Base-by-base conservation (phyloP, 2,888 invertebrate species). In the Macaria liturata region DNA sequence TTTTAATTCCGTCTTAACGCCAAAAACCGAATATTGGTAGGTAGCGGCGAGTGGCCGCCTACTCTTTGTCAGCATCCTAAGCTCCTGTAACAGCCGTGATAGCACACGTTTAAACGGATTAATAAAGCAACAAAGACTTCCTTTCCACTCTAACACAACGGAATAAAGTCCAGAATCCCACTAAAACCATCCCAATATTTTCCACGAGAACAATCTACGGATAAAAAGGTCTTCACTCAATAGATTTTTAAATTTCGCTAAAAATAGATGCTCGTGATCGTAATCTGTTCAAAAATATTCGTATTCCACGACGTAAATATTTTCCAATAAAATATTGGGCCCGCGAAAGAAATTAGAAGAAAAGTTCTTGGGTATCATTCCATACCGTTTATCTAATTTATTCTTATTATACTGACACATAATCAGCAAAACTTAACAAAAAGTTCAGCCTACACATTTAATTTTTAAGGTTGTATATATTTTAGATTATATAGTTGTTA, bases 241-340 rank as follows among this genome's bases (percentile, higher is more conserved):
- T 51, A 51, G 7, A 51, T 45, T 45, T 51, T 51, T 6, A 45
- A 51, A 45, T 51, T 45, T 34, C 45, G 37, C 45, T 51, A 51
- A 44, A 51, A 51, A 51, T 51, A 51, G 44, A 50, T 4, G 37
- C 30, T 51, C 6, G 20, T 34, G 50, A 44, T 44, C 9, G 31
- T 51, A 45, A 51, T 51, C 45, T 37, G 7, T 44, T 0, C 31
- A 45, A 51, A 43, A 51, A 51, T 51, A 31, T 46, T 51, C 45
- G n/a, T 30, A 8, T 9, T 42, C 9, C n/a, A n/a, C 39, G 3
- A 8, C 45, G 45, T 45, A 30, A 45, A 20, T 45, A 45, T 45
- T 45, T 30, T 30, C 45, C 30, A 9, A 30, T n/a, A 45, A 30
- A 45, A 20, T 30, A 45, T n/a, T 45, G 9, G 2, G 8, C 4